Conservation (phyloP, 1,140 invertebrate genomes). For the Neotoxoptera formosana region DNA sequence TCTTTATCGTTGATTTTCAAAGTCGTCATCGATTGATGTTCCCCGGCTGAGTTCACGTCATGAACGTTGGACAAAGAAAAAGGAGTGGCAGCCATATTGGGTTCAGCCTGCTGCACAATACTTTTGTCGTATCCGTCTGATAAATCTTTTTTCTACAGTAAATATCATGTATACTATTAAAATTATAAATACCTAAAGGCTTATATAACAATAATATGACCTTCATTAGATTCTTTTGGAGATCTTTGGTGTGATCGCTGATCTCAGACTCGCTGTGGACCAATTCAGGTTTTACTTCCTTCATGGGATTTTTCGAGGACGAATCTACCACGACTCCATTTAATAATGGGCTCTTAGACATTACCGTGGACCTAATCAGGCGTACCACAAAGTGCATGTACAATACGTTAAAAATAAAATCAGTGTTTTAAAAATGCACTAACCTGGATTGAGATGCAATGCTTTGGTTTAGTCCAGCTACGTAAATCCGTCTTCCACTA, state of each 20-base stretch:
- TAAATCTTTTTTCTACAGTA: not conserved
- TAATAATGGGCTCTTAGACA: not conserved
- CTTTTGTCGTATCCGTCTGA: not conserved
- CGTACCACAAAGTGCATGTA: not conserved
- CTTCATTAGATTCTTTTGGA: conserved; percentile 30
- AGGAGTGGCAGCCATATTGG: not conserved
- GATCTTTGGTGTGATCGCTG: conserved; percentile 31
- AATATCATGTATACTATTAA: not conserved
- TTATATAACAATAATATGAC: not conserved
- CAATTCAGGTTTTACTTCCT: not conserved
- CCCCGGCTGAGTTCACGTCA: not conserved
- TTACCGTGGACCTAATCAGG: not conserved
- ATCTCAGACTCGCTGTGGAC: not conserved
- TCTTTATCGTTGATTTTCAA: not conserved
- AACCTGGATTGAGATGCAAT: not conserved
- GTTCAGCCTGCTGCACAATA: not conserved
- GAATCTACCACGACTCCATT: not conserved
- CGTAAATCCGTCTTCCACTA: not conserved
- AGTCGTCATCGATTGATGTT: not conserved
- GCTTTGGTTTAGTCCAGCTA: not conserved
- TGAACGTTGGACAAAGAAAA: not conserved
- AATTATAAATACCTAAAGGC: not conserved
- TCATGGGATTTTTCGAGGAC: too few species aligned
- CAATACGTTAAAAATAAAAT: not conserved
- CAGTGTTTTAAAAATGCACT: not conserved